Conservation (phyloP, 2,113 vertebrate species). For the Struthidea cinerea region DNA sequence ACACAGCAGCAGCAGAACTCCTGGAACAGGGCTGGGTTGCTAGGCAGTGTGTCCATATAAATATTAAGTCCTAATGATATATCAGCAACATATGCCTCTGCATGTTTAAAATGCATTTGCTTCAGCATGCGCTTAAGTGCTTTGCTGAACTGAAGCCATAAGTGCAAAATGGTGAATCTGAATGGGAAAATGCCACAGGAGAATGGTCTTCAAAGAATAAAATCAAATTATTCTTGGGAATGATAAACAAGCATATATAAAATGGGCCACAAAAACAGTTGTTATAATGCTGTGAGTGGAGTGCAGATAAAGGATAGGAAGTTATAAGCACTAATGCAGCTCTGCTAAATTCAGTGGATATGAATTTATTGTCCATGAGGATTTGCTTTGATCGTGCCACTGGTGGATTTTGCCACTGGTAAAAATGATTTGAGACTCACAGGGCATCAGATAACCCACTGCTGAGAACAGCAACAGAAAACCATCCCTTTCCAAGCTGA, state of each 20-base stretch:
- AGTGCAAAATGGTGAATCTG: neutral
- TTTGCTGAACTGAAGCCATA: constrained; percentile 32
- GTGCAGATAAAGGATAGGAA: neutral
- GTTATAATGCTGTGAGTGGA: neutral
- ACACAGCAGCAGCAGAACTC: neutral
- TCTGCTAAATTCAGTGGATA: neutral
- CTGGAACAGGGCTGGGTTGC: neutral
- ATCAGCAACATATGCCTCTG: neutral
- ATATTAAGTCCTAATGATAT: constrained; percentile 1
- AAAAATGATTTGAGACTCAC: neutral
- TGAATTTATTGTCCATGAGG: neutral
- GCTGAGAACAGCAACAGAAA: neutral
- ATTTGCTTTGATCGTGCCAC: neutral
- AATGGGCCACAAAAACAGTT: neutral
- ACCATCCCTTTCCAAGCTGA: neutral
- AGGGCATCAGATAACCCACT: neutral
- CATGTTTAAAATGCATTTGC: neutral
- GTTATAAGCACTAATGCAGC: neutral
- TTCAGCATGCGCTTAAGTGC: neutral
- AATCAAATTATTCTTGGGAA: neutral
- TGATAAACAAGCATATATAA: constrained; percentile 1
- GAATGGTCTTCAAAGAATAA: neutral
- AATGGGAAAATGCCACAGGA: neutral
- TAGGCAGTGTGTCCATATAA: neutral
- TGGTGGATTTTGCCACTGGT: neutral